These are phyloP conservation scores for Panthera tigris DNA, from an alignment of 2,113 vertebrate species.

Conservation along the genomic window DNA sequence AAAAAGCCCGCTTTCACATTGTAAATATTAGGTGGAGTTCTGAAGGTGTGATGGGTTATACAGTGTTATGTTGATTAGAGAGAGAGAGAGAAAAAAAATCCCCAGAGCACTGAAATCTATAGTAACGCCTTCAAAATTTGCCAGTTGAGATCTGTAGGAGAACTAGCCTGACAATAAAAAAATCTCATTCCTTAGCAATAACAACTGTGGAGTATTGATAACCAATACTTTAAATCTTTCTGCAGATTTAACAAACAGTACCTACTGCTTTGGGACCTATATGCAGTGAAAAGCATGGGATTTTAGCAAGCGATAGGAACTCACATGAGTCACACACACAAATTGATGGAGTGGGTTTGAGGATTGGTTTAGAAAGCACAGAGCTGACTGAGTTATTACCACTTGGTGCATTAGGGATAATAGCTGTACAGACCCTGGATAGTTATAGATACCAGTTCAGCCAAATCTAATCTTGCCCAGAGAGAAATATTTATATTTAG, in stretches of 20 bases:
- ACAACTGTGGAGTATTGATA: slow-evolving; percentile 66
- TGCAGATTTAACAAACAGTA: slow-evolving; percentile 60
- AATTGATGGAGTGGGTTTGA: slow-evolving; percentile 61
- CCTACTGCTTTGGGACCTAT: slow-evolving; percentile 60
- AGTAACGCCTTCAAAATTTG: slow-evolving; percentile 38
- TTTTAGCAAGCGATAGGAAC: slow-evolving; percentile 55
- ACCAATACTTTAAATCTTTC: slow-evolving; percentile 71
- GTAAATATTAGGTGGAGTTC: slow-evolving; percentile 19
- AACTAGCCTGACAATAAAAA: slow-evolving; percentile 59
- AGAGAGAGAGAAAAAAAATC: background rate
- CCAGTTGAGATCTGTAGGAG: background rate
- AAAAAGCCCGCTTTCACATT: background rate
- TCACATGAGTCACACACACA: slow-evolving; percentile 50
- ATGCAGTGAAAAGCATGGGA: slow-evolving; percentile 32
- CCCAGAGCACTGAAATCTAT: slow-evolving; percentile 42
- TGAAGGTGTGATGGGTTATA: background rate
- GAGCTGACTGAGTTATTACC: slow-evolving; percentile 61
- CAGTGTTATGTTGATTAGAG: background rate
- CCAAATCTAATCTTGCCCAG: slow-evolving; percentile 53
- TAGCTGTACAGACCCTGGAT: slow-evolving; percentile 2
- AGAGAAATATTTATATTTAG: slow-evolving; percentile 66
- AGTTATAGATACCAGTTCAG: slow-evolving; percentile 64
- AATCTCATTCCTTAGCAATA: slow-evolving; percentile 69
- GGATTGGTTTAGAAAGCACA: slow-evolving; percentile 64
- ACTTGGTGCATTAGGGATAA: slow-evolving; percentile 51